Conservation (phyloP, 1,140 invertebrate species). For the Macrocentrus cingulum region DNA sequence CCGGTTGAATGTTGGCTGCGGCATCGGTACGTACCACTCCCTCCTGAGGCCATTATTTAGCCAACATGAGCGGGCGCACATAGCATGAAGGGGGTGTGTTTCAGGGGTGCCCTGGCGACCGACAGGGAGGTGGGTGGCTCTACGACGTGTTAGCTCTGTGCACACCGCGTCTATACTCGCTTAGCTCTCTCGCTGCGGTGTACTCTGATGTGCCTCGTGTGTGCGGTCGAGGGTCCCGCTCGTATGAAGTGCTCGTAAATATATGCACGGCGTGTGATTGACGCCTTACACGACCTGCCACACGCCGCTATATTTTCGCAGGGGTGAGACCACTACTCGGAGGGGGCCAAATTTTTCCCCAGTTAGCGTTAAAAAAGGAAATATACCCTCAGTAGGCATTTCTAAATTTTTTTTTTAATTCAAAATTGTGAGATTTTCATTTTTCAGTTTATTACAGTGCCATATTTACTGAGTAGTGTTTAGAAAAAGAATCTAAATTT, state of each 20-base stretch:
- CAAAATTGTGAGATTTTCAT: no score
- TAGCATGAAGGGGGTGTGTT: constrained; percentile 39
- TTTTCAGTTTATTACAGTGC: no score
- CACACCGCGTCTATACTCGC: constrained; percentile 1
- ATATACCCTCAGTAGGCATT: no score
- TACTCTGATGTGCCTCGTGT: neutral
- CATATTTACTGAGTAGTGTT: no score
- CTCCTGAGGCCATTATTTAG: constrained; percentile 55
- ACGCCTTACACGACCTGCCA: constrained; percentile 50
- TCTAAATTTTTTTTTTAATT: no score
- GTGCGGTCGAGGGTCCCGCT: constrained; percentile 34
- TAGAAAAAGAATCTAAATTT: no score
- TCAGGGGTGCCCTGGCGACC: constrained; percentile 21
- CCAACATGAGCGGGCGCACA: constrained; percentile 46
- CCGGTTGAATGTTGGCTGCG: constrained; percentile 24
- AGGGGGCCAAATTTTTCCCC: neutral
- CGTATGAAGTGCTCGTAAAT: constrained; percentile 48
- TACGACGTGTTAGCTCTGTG: neutral
- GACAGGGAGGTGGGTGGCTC: constrained; percentile 11
- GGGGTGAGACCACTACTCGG: constrained; percentile 2
- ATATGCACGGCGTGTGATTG: constrained; percentile 57
- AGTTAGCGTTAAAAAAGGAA: no score
- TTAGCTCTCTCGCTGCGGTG: neutral
- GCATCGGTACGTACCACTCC: constrained; percentile 12
- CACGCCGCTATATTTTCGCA: constrained; percentile 28